Percentiles rank a stretch among this genome's conserved stretches.
Evolutionary conservation across 1,140 invertebrate species (phyloP).

Genomic region (Caerostris darwini): DNA sequence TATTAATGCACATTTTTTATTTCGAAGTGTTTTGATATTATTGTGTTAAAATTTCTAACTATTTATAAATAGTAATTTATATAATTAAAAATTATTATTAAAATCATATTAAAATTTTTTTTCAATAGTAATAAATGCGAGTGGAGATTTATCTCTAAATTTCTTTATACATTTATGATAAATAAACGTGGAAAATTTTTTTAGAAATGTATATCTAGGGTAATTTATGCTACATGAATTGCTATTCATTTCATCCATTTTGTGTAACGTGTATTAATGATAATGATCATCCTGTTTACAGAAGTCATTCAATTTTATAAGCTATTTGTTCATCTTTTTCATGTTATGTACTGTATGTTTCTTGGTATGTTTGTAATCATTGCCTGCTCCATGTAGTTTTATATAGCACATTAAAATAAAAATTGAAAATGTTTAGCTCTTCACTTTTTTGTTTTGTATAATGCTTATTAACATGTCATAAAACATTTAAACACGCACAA

Average conservation of each 20-base stretch:
- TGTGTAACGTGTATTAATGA: constrained; percentile 31
- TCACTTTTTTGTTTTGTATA: not conserved
- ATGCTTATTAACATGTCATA: not conserved
- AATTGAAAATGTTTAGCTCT: not conserved
- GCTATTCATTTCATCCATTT: constrained; percentile 30
- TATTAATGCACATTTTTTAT: not conserved
- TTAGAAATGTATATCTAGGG: not conserved
- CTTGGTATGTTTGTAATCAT: constrained; percentile 61
- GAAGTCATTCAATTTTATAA: constrained; percentile 32
- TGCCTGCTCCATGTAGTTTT: constrained; percentile 69
- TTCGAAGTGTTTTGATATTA: constrained; percentile 5
- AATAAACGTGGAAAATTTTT: not conserved
- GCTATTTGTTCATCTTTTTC: constrained; percentile 34
- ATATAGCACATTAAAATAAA: constrained; percentile 70
- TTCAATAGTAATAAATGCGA: not conserved
- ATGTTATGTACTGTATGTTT: constrained; percentile 54
- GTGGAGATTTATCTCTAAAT: not conserved
- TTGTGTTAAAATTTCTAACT: not conserved
- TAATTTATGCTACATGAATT: not conserved
- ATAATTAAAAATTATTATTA: not conserved
- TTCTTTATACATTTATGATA: not conserved
- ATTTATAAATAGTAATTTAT: not conserved
- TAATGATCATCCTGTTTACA: constrained; percentile 36
- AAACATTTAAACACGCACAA: too few relatives aligned
- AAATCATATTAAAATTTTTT: constrained; percentile 11